These are phyloP conservation scores for Eubasilissa splendida DNA, from an alignment of 2,888 invertebrate genomes.

Conservation along the genomic window DNA sequence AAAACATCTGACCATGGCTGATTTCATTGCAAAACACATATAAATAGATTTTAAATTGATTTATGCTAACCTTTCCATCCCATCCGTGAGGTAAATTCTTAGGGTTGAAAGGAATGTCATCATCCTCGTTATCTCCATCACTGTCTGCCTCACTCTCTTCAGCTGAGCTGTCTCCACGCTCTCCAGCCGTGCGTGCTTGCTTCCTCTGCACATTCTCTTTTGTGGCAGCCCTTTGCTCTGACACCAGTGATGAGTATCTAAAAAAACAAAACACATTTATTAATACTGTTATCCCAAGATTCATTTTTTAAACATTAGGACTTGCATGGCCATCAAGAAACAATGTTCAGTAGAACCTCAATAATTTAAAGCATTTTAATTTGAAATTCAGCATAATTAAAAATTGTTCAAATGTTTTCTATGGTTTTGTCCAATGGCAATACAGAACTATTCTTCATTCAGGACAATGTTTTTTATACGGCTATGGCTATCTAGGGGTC, in stretches of 20 bases:
- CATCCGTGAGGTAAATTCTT: constrained; percentile 99
- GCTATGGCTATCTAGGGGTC: too few species aligned
- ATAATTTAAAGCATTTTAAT: neutral
- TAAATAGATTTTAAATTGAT: too few species aligned
- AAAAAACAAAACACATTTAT: constrained; percentile 1
- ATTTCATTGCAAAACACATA: too few species aligned
- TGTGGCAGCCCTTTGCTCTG: constrained; percentile 90
- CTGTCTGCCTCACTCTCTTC: constrained; percentile 87
- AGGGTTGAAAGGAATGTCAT: constrained; percentile 98
- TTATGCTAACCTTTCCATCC: constrained; percentile 88
- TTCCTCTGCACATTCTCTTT: constrained; percentile 99
- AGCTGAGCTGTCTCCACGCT: constrained; percentile 92
- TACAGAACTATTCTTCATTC: too few species aligned
- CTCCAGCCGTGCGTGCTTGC: constrained; percentile 95
- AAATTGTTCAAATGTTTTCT: too few species aligned
- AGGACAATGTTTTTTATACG: too few species aligned
- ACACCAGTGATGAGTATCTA: constrained; percentile 86
- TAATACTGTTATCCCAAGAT: too few species aligned
- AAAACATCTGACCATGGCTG: too few species aligned
- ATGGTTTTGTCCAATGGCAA: too few species aligned
- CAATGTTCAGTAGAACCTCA: neutral
- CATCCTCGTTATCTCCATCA: constrained; percentile 90
- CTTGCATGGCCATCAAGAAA: neutral
- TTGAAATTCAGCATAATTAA: too few species aligned
- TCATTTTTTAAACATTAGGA: too few species aligned